Evolutionary conservation across 2,888 invertebrate species (phyloP).

Genomic region (Ochropleura plecta): DNA sequence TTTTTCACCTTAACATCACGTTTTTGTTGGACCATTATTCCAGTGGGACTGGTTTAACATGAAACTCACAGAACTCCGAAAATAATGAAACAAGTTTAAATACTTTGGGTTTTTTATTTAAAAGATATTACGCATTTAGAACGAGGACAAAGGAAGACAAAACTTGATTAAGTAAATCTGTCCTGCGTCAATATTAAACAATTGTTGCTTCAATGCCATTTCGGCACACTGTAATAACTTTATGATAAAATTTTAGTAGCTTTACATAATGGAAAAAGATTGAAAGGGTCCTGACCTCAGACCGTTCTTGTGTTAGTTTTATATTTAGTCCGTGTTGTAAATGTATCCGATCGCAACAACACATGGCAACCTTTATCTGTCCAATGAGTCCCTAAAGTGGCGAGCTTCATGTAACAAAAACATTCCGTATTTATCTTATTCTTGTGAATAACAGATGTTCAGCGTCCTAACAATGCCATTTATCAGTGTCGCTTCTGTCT

Average conservation of each 20-base stretch:
- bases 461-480: slow-evolving; percentile 77
- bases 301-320: slow-evolving; percentile 8
- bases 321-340: too few species aligned
- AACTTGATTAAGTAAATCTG: slow-evolving; percentile 59
- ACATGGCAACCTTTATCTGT: slow-evolving; percentile 63
- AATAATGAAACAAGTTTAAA: slow-evolving; percentile 43
- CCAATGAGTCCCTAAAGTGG: slow-evolving; percentile 69
- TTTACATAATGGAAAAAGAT: slow-evolving; percentile 17
- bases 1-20: slow-evolving; percentile 22
- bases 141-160: slow-evolving; percentile 49
- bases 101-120: slow-evolving; percentile 43
- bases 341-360: slow-evolving; percentile 33
- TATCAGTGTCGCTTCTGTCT: slow-evolving; percentile 83
- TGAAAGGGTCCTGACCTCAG: slow-evolving; percentile 3
- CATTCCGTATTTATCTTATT: slow-evolving; percentile 81
- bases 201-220: slow-evolving; percentile 31
- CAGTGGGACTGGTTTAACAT: slow-evolving; percentile 25
- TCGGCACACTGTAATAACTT: slow-evolving; percentile 28
- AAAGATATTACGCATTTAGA: slow-evolving; percentile 50
- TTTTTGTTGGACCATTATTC: slow-evolving; percentile 9
- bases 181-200: slow-evolving; percentile 56
- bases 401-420: slow-evolving; percentile 73
- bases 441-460: slow-evolving; percentile 83
- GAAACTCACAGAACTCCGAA: slow-evolving; percentile 33
- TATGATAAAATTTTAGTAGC: slow-evolving; percentile 32